Evolutionary conservation across 2,797 vertebrate species (phyloP).

Genomic region (Karalla daura): DNA sequence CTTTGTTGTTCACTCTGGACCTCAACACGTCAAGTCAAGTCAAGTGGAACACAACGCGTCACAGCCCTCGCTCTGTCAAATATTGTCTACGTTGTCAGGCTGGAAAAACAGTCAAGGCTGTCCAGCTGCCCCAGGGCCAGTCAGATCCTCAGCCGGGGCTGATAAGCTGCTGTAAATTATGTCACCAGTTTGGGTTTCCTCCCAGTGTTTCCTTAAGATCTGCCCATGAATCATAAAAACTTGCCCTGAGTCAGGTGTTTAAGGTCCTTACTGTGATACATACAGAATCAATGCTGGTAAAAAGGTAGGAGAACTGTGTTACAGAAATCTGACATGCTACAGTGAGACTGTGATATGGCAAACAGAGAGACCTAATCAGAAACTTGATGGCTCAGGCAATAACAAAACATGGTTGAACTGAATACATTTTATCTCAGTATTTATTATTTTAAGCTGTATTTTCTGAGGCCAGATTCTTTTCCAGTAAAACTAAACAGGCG

Average conservation of each 20-base stretch:
- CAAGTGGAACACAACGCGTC: neutral
- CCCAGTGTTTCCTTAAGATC: neutral
- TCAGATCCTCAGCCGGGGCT: constrained; percentile 23
- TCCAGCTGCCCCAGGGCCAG: constrained; percentile 34
- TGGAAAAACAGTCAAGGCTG: constrained; percentile 57
- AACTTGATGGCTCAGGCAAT: no score
- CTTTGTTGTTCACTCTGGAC: constrained; percentile 18
- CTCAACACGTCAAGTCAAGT: neutral
- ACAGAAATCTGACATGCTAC: no score
- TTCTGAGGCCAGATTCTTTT: neutral
- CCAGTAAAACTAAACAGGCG: neutral
- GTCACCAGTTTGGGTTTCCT: constrained; percentile 12
- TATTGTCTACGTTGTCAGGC: constrained; percentile 14
- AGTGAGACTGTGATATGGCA: no score
- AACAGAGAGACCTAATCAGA: neutral
- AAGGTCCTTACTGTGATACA: no score
- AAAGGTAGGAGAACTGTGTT: no score
- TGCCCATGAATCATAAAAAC: constrained; percentile 31
- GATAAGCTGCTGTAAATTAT: constrained; percentile 66
- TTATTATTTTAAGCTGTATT: neutral
- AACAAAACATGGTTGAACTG: neutral
- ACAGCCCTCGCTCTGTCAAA: constrained; percentile 31
- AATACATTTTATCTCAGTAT: no score
- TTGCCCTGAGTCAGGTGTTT: no score
- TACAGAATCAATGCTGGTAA: no score